Percentiles rank a stretch among this genome's conserved stretches.
phyloP scores from a whole-genome alignment of 2,113 vertebrate genomes.

The Xenopus tropicalis region DNA sequence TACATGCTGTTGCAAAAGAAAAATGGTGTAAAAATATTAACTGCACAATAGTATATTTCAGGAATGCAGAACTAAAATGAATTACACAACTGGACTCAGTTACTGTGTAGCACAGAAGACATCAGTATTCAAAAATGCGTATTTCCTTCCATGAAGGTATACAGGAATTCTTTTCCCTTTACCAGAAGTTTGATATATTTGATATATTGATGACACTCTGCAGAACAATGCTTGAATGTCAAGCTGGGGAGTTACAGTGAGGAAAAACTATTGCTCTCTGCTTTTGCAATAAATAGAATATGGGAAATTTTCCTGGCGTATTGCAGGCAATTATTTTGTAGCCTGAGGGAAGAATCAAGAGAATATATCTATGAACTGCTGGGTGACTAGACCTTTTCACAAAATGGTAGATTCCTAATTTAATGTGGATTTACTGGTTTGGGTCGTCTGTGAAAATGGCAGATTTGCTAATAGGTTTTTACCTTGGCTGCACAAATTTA shows the following conservation, averaged over 20 bases:
- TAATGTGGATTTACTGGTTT: conserved; percentile 48
- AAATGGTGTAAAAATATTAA: no score
- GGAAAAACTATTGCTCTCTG: not conserved
- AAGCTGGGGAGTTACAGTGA: conserved; percentile 11
- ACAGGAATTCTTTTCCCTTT: no score
- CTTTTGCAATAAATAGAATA: not conserved
- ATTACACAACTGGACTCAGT: no score
- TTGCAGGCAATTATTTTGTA: conserved; percentile 44
- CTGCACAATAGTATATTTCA: no score
- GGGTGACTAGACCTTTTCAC: conserved; percentile 39
- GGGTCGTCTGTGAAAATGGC: conserved; percentile 55
- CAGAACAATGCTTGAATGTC: not conserved
- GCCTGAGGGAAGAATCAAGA: conserved; percentile 50
- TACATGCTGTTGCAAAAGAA: no score
- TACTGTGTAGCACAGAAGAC: not conserved
- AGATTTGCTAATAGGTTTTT: conserved; percentile 57
- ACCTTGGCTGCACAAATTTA: conserved; percentile 44
- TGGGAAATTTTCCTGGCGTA: not conserved
- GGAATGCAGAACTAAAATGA: no score
- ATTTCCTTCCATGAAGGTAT: no score
- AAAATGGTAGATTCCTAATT: conserved; percentile 45
- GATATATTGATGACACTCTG: not conserved
- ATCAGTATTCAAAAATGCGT: no score
- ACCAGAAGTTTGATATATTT: no score
- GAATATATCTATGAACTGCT: conserved; percentile 32